Evolutionary conservation across 2,797 vertebrate species (phyloP).

Genomic region (Borostomias antarcticus): DNA sequence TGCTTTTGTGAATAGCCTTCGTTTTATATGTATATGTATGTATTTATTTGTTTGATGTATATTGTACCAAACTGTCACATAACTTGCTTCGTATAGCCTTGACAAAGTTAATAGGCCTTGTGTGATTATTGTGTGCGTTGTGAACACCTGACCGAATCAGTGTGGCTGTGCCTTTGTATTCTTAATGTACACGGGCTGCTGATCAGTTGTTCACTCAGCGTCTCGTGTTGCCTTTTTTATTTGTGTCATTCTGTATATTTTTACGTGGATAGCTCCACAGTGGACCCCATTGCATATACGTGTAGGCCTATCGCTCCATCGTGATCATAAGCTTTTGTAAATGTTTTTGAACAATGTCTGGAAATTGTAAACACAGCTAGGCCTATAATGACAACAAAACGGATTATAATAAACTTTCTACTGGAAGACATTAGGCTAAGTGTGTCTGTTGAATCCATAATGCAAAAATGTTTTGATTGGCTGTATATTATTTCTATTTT

Average conservation of each 20-base stretch:
- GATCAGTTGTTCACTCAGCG: constrained; percentile 81
- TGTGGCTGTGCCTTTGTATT: constrained; percentile 90
- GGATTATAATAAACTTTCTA: constrained; percentile 93
- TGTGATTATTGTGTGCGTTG: constrained; percentile 86
- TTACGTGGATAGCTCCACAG: constrained; percentile 81
- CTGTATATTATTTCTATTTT: no score
- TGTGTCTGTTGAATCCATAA: neutral
- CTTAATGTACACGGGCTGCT: constrained; percentile 86
- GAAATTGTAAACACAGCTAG: constrained; percentile 87
- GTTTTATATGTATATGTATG: constrained; percentile 81
- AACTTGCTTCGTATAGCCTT: constrained; percentile 69
- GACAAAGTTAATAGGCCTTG: constrained; percentile 59
- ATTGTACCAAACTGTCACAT: constrained; percentile 90
- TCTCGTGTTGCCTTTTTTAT: constrained; percentile 81
- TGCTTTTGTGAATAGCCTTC: constrained; percentile 61
- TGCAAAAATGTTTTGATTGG: no score
- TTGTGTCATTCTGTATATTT: constrained; percentile 57
- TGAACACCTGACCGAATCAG: constrained; percentile 88
- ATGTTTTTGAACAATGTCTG: constrained; percentile 89
- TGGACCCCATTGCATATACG: constrained; percentile 81
- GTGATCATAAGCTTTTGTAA: constrained; percentile 85
- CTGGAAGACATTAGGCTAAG: constrained; percentile 79
- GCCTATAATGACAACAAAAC: constrained; percentile 70
- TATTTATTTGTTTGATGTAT: constrained; percentile 80
- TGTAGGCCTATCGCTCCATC: constrained; percentile 89